These are phyloP conservation scores for Pseudotriccus pelzelni DNA, from an alignment of 2,797 vertebrate species.

Conservation along the genomic window DNA sequence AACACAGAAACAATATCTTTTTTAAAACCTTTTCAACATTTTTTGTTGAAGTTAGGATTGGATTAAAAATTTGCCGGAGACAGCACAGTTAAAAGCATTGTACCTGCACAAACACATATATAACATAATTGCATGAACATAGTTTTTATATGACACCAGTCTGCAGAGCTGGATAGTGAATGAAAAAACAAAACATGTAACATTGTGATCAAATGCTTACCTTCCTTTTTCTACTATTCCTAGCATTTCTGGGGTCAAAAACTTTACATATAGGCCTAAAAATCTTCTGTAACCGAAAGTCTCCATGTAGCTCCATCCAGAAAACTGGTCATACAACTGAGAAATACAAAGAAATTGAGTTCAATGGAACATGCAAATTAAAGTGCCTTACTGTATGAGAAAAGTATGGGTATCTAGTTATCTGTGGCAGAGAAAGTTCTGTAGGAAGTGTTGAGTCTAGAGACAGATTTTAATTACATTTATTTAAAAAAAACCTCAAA, in stretches of 20 bases:
- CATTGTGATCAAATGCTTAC: not conserved
- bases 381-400: not conserved
- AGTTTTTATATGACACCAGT: not conserved
- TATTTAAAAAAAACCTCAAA: not conserved
- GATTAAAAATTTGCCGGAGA: not conserved
- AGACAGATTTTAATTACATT: not conserved
- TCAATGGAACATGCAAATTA: not conserved
- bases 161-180: not conserved
- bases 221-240: not conserved
- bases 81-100: not conserved
- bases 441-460: not conserved
- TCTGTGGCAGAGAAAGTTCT: not conserved
- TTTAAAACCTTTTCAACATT: not conserved
- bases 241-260: not conserved
- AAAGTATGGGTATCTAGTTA: not conserved
- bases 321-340: not conserved
- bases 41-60: not conserved
- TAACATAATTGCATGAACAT: not conserved
- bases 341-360: not conserved
- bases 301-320: not conserved
- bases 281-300: not conserved
- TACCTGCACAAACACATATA: rapidly evolving
- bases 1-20: rapidly evolving
- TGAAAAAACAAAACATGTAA: rapidly evolving
- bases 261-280: not conserved